Percentiles rank a stretch among this genome's conserved stretches.
Conservation (phyloP, 1,140 invertebrate genomes). For the Drosophila littoralis region DNA sequence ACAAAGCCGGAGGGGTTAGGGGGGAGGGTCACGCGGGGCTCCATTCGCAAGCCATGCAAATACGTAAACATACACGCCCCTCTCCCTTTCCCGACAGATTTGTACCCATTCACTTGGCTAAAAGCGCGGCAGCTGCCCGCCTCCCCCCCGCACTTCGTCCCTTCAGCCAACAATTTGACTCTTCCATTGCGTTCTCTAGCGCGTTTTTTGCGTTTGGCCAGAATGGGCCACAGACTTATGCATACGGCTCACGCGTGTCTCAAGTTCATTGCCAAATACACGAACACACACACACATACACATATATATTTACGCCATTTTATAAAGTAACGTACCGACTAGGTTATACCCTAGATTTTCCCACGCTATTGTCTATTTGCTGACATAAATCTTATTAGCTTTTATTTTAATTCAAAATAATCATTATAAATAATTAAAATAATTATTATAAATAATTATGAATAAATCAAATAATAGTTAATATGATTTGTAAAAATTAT, state of each 20-base stretch:
- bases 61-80: constrained; percentile 21
- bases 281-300: constrained; percentile 23
- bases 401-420: too few relatives aligned
- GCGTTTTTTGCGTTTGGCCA: constrained; percentile 54
- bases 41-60: constrained; percentile 66
- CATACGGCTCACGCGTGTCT: constrained; percentile 75
- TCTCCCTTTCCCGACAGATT: not conserved
- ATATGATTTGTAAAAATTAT: too few relatives aligned
- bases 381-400: too few relatives aligned
- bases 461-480: too few relatives aligned
- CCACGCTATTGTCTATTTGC: not conserved
- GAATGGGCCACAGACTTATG: constrained; percentile 54
- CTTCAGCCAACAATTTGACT: constrained; percentile 2
- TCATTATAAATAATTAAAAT: too few relatives aligned
- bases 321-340: not conserved
- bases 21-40: not conserved
- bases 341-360: constrained; percentile 10
- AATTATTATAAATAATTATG: too few relatives aligned
- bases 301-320: too few relatives aligned
- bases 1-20: constrained; percentile 27
- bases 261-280: constrained; percentile 78
- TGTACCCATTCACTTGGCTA: constrained; percentile 1
- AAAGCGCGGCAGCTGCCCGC: constrained; percentile 16
- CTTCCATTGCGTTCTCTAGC: constrained; percentile 37
- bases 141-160: not conserved